phyloP scores from a whole-genome alignment of 2,113 vertebrate genomes.

The Misgurnus anguillicaudatus region DNA sequence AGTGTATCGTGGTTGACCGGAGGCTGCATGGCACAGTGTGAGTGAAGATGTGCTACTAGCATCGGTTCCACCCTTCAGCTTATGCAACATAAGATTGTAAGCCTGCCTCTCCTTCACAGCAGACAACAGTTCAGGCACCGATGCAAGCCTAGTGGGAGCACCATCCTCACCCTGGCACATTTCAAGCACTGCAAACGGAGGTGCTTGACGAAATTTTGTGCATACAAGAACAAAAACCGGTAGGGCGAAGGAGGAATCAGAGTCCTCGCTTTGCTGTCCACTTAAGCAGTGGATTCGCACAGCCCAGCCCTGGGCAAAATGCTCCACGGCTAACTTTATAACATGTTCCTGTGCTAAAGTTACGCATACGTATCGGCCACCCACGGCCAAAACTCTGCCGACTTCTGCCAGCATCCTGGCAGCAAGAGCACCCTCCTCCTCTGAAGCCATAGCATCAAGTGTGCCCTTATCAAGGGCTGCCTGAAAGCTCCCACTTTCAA shows the following conservation, averaged over 20 bases:
- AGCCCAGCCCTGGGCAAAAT: slow-evolving; percentile 88
- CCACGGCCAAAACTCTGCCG: slow-evolving; percentile 82
- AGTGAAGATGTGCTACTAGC: slow-evolving; percentile 69
- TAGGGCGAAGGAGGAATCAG: slow-evolving; percentile 75
- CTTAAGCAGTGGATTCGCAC: slow-evolving; percentile 88
- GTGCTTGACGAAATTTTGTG: slow-evolving; percentile 87
- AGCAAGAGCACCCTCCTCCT: slow-evolving; percentile 74
- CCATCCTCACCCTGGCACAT: slow-evolving; percentile 85
- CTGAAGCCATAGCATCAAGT: slow-evolving; percentile 85
- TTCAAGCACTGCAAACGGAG: slow-evolving; percentile 83
- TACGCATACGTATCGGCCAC: slow-evolving; percentile 91
- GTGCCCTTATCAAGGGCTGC: slow-evolving; percentile 93
- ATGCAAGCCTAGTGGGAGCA: slow-evolving; percentile 75
- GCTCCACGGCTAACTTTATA: slow-evolving; percentile 82
- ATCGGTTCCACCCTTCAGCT: slow-evolving; percentile 77
- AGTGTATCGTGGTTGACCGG: slow-evolving; percentile 84
- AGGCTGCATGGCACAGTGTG: slow-evolving; percentile 81
- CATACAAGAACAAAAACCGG: slow-evolving; percentile 90
- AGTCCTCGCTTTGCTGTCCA: slow-evolving; percentile 55
- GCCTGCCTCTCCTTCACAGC: slow-evolving; percentile 85
- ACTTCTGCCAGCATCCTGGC: slow-evolving; percentile 87
- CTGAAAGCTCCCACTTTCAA: slow-evolving; percentile 82
- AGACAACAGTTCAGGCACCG: slow-evolving; percentile 71
- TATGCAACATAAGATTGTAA: slow-evolving; percentile 85
- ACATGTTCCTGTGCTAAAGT: slow-evolving; percentile 92